Evolutionary conservation across 2,113 vertebrate species (phyloP).

Genomic region (Protobothrops flavoviridis): DNA sequence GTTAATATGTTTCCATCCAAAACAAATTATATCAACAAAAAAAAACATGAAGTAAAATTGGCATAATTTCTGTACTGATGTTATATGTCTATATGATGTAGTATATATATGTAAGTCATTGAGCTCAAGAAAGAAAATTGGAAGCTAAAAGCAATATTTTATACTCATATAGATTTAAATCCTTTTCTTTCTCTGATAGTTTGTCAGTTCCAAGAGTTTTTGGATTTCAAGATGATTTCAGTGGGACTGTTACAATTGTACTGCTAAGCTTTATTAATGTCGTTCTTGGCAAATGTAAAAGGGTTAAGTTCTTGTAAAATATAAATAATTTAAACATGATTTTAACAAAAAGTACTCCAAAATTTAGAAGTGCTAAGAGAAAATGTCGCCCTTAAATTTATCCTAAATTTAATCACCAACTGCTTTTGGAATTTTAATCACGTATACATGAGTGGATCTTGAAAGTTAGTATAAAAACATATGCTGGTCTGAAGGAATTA

Average conservation of each 20-base stretch:
- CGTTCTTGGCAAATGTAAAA: not conserved
- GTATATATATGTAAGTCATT: not conserved
- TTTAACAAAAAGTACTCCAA: not conserved
- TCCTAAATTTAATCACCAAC: not conserved
- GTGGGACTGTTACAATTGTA: not conserved
- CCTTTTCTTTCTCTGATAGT: not conserved
- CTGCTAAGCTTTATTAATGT: not conserved
- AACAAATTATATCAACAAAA: conserved; percentile 34
- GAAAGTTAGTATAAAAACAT: not conserved
- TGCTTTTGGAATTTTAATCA: not conserved
- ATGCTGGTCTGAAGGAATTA: not conserved
- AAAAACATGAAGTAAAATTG: not conserved
- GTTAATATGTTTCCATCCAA: conserved; percentile 49
- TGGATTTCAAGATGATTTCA: conserved; percentile 12
- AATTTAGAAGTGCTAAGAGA: not conserved
- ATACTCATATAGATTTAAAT: not conserved
- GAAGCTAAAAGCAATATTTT: not conserved
- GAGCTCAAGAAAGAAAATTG: not conserved
- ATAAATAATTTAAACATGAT: not conserved
- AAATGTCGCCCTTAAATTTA: not conserved
- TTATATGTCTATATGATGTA: not conserved
- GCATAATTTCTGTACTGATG: not conserved
- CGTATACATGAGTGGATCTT: not conserved
- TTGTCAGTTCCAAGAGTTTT: not conserved
- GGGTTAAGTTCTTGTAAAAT: not conserved